Conservation (phyloP, 2,113 vertebrate genomes). For the Stictonetta naevosa region DNA sequence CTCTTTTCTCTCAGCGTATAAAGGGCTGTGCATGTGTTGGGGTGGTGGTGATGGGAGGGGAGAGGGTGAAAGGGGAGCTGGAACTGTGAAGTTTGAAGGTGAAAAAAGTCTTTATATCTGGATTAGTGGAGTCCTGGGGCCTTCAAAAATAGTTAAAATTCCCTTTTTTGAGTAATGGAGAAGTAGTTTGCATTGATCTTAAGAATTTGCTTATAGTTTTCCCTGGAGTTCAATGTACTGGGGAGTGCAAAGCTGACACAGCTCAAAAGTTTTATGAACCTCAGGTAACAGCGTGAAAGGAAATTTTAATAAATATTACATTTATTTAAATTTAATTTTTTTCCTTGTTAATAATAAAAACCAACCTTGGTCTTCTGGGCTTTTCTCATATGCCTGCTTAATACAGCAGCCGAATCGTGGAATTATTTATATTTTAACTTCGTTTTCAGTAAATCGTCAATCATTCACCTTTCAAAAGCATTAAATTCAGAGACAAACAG, state of each 20-base stretch:
- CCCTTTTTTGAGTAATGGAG: conserved; percentile 68
- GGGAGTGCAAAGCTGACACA: conserved; percentile 66
- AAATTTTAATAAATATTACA: conserved; percentile 77
- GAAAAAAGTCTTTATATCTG: conserved; percentile 53
- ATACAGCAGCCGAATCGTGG: conserved; percentile 41
- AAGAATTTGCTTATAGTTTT: conserved; percentile 69
- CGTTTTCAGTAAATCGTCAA: conserved; percentile 51
- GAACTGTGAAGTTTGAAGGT: conserved; percentile 48
- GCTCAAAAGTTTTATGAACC: conserved; percentile 74
- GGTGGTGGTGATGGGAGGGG: not conserved
- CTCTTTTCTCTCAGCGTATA: not conserved
- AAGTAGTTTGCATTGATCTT: conserved; percentile 70
- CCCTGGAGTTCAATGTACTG: conserved; percentile 64
- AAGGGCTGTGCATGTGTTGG: not conserved
- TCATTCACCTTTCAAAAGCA: conserved; percentile 65
- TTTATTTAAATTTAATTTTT: conserved; percentile 77
- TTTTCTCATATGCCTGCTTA: conserved; percentile 55
- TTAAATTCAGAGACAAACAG: conserved; percentile 44
- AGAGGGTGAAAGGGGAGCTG: conserved; percentile 32
- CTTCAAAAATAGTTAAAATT: conserved; percentile 68
- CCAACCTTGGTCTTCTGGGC: conserved; percentile 59
- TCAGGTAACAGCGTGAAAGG: conserved; percentile 71
- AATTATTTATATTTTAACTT: conserved; percentile 69
- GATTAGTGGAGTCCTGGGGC: conserved; percentile 51
- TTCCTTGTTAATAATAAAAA: conserved; percentile 77